Evolutionary conservation across 2,113 vertebrate species (phyloP), one percentile per base, ranked within the genome.

Genomic region (Pteruthius melanotis): DNA sequence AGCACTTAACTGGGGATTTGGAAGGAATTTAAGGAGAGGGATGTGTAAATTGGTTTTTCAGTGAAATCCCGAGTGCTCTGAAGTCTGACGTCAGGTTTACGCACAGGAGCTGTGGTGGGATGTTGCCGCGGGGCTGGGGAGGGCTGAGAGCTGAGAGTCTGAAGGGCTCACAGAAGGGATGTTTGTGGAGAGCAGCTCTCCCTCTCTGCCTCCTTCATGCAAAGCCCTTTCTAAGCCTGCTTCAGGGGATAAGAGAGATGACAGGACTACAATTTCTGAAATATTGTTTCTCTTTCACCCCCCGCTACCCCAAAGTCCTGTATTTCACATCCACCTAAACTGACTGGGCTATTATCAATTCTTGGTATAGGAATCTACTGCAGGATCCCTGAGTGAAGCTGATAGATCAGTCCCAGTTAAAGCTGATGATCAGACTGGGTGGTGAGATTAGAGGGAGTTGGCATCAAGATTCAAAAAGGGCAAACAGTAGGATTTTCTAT

Each of bases 1-100:
- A 75, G 91, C 68, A 95, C 93, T 95, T 94, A 91, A 54, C 78
- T 30, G 56, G 93, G 95, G 94, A 93, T 96, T 96, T 93, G 91
- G 89, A 88, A 93, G 95, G 94, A 97, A 95, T 97, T 90, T 87
- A 59, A 87, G 83, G 91, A 87, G 54, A 89, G 54, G 35, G 69
- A 57, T 45, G 75, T 83, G 94, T 91, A 86, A 95, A 92, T 54
- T 86, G 94, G 59, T 71, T 75, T 79, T 30, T 92, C 81, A 79
- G 91, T 85, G 81, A 26, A 21, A 19, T 42, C 59, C 35, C 7
- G 89, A 75, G 39, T 0, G 2, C 83, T 64, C 89, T 52, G 89
- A 23, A 9, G 71, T 10, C 94, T 96, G 96, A 96, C n/a, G 44
- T 95, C 95, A 85, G 85, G 60, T 59, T 94, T 92, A 33, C n/a